A percentile compares a stretch with the other conserved stretches of the same genome.
phyloP scores from a whole-genome alignment of 2,113 vertebrate genomes.

The Hipposideros armiger region DNA sequence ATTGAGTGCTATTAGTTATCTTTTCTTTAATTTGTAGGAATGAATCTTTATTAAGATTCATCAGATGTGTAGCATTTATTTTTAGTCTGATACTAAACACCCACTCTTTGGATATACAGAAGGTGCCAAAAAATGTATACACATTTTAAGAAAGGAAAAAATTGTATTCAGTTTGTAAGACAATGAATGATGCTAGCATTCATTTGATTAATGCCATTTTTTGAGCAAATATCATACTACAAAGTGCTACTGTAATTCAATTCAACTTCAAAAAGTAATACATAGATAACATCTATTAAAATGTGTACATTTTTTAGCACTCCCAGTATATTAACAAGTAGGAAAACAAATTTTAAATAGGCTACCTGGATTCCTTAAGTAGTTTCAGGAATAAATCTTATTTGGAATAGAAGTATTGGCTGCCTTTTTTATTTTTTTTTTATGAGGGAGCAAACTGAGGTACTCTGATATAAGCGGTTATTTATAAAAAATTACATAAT shows the following conservation, averaged over 20 bases:
- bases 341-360: neutral
- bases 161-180: too few relatives aligned
- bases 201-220: too few relatives aligned
- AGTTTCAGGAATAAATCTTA: slow-evolving; percentile 54
- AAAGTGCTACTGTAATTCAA: too few relatives aligned
- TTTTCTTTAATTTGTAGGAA: neutral
- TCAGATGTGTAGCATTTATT: neutral
- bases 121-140: too few relatives aligned
- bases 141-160: too few relatives aligned
- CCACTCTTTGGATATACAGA: neutral
- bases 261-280: too few relatives aligned
- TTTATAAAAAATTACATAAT: slow-evolving; percentile 66
- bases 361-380: neutral
- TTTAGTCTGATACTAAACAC: neutral
- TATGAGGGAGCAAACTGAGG: slow-evolving; percentile 50
- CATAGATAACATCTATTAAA: too few relatives aligned
- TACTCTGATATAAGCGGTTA: slow-evolving; percentile 50
- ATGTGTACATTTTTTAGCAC: too few relatives aligned
- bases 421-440: slow-evolving; percentile 40
- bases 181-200: too few relatives aligned
- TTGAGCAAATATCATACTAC: too few relatives aligned
- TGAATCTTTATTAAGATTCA: neutral
- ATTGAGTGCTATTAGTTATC: neutral
- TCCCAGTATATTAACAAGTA: neutral
- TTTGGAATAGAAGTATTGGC: slow-evolving; percentile 38